Conservation (phyloP, 2,888 invertebrate genomes). For the Formica aserva region DNA sequence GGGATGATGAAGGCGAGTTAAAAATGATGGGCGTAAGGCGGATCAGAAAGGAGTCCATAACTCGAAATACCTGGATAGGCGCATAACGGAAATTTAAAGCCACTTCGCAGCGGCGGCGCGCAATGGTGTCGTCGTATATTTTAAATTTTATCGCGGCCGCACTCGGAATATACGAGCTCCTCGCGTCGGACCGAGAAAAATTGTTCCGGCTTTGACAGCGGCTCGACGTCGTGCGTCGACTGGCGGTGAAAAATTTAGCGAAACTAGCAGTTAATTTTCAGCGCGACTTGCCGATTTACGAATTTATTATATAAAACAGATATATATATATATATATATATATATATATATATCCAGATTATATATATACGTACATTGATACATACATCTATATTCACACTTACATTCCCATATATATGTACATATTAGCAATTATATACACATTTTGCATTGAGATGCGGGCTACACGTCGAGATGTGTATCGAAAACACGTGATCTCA, state of each 20-base stretch:
- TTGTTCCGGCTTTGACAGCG: conserved; percentile 67
- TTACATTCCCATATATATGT: neutral
- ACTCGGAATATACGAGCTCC: conserved; percentile 61
- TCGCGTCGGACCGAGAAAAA: conserved; percentile 65
- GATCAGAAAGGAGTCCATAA: conserved; percentile 75
- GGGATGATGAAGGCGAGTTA: conserved; percentile 56
- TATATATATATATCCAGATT: too few species aligned
- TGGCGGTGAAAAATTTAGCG: conserved; percentile 55
- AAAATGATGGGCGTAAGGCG: conserved; percentile 71
- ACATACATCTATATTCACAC: neutral
- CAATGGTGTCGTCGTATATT: conserved; percentile 78
- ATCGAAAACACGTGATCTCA: neutral
- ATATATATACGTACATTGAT: neutral
- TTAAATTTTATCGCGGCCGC: conserved; percentile 76
- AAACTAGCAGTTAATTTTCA: conserved; percentile 56
- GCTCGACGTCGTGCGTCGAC: conserved; percentile 49
- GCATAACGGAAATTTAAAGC: conserved; percentile 80
- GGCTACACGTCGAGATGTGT: neutral
- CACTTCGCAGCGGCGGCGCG: conserved; percentile 73
- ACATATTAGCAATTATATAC: neutral
- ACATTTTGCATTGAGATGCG: neutral
- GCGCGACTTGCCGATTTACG: conserved; percentile 40
- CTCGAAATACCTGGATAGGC: conserved; percentile 78
- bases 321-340: too few species aligned
- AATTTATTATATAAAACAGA: conserved; percentile 25